Conservation (phyloP, 2,888 invertebrate species). For the Pasiphila rectangulata region DNA sequence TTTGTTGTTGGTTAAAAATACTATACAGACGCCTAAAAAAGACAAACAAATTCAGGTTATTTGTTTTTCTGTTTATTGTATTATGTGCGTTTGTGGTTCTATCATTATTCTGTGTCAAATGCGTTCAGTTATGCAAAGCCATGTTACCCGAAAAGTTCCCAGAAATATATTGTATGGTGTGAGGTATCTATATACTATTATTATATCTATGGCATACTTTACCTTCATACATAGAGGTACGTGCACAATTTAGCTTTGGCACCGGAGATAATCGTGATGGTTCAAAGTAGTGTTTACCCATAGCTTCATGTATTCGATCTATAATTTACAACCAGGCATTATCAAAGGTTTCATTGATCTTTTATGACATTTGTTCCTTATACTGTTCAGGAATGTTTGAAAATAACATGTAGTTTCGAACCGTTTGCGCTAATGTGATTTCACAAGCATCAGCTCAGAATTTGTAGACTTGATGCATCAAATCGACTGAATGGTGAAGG, state of each 20-base stretch:
- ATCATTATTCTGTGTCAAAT: no score
- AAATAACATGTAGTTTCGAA: constrained; percentile 6
- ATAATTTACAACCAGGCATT: constrained; percentile 8
- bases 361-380: constrained; percentile 7
- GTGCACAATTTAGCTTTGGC: neutral
- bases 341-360: constrained; percentile 17
- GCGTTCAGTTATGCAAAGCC: no score
- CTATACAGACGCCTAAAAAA: no score
- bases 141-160: no score
- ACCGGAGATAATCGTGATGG: constrained; percentile 3
- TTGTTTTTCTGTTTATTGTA: no score
- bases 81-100: no score
- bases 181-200: no score
- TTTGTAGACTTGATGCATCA: no score
- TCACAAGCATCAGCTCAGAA: neutral
- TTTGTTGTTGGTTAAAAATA: no score
- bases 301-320: neutral
- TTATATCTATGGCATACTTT: no score
- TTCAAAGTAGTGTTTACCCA: constrained; percentile 4
- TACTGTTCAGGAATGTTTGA: constrained; percentile 8
- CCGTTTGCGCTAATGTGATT: neutral
- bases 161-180: no score
- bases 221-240: neutral
- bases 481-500: neutral
- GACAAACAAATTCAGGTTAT: no score